Evolutionary conservation across 2,113 vertebrate genomes (phyloP).

Genomic region (Thymallus thymallus): DNA sequence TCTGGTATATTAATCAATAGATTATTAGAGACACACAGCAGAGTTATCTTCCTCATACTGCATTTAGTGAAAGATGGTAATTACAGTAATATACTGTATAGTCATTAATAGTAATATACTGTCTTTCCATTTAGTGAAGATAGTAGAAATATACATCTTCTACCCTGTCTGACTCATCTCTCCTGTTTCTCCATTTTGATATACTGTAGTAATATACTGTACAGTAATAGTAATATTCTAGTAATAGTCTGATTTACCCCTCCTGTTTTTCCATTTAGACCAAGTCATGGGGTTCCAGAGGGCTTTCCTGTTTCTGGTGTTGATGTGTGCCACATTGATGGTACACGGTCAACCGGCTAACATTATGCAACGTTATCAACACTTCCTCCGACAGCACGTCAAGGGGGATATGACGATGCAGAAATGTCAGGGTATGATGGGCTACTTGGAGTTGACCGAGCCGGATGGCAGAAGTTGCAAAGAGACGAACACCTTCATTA

Average conservation of each 20-base stretch:
- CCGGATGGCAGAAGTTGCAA: neutral
- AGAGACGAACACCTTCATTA: neutral
- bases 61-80: no score
- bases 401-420: neutral
- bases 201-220: no score
- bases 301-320: neutral
- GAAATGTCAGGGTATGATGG: neutral
- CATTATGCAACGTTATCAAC: neutral
- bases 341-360: neutral
- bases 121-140: no score
- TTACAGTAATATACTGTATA: no score
- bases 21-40: no score
- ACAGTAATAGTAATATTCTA: no score
- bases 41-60: no score
- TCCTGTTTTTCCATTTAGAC: neutral
- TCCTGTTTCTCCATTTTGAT: no score
- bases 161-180: no score
- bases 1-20: no score
- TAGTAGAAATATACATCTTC: no score
- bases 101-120: no score
- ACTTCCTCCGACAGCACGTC: neutral
- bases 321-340: neutral
- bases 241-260: neutral
- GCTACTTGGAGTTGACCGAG: neutral
- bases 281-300: neutral